Percentiles rank a stretch among this genome's conserved stretches.
These are phyloP conservation scores for Caenorhabditis sulstoni DNA, from an alignment of 2,888 invertebrate genomes.

Conservation along the genomic window DNA sequence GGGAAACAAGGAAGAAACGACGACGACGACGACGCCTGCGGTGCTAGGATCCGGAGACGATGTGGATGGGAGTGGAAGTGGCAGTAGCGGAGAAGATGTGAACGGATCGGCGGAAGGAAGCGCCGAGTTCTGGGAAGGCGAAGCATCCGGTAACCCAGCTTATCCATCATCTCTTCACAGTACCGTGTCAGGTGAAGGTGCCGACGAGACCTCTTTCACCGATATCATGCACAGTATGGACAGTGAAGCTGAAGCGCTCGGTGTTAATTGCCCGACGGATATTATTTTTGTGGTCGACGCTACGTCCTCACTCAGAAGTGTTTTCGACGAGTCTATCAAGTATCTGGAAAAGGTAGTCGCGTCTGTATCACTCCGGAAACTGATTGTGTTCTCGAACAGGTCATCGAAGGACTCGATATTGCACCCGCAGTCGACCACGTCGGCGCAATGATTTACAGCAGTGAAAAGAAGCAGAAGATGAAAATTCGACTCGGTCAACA, in stretches of 20 bases:
- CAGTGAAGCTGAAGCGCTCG: constrained; percentile 23
- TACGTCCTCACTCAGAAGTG: constrained; percentile 52
- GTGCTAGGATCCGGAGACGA: constrained; percentile 2
- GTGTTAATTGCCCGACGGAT: constrained; percentile 54
- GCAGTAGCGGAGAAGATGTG: constrained; percentile 9
- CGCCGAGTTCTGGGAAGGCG: constrained; percentile 25
- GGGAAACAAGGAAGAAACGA: no score
- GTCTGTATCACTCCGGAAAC: background rate
- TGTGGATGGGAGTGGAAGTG: constrained; percentile 17
- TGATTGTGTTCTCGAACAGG: constrained; percentile 23
- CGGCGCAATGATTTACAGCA: constrained; percentile 62
- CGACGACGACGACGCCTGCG: background rate
- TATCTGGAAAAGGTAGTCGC: constrained; percentile 54
- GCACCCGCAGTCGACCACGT: constrained; percentile 53
- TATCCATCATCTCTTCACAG: background rate
- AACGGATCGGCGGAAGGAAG: constrained; percentile 27
- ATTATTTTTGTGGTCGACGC: constrained; percentile 61
- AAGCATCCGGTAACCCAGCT: constrained; percentile 19
- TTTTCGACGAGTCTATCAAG: constrained; percentile 50
- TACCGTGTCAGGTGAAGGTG: constrained; percentile 39
- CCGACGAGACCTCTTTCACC: constrained; percentile 21
- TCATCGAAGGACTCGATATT: constrained; percentile 62
- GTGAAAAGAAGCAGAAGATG: constrained; percentile 51
- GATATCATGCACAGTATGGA: constrained; percentile 50
- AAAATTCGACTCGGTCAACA: constrained; percentile 58